Evolutionary conservation across 2,113 vertebrate genomes (phyloP), one percentile per base, ranked within the genome.

Genomic region (Ciconia boyciana): DNA sequence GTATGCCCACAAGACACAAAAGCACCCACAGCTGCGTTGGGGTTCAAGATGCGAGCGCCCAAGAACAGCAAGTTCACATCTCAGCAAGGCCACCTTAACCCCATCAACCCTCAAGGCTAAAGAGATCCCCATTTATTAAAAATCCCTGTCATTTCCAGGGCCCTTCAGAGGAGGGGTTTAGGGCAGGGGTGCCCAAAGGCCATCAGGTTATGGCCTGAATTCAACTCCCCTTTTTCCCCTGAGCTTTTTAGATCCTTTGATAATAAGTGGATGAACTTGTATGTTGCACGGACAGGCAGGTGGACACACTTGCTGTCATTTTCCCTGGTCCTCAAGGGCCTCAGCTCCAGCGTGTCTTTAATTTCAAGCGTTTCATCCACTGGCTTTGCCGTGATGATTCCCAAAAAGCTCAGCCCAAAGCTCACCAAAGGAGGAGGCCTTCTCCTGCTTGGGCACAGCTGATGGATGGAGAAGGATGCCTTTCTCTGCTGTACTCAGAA

Each of bases 401-500:
- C 44, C 51, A 16, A 69, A 52, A 88, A 43, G 22, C 32, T 88
- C 65, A 51, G 29, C 49, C 44, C 58, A 41, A 49, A 55, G 14
- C 14, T 66, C 61, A 46, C 22, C 22, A 18, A 10, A 89, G 34
- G 12, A 81, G 52, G 9, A 75, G 55, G 49, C 5, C 48, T 52
- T 31, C 34, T 89, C 19, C 43, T 36, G 36, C 68, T 13, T 15
- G 39, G 32, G 39, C 28, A 29, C 17, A 31, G 80, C 25, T 41
- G 34, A 5, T 17, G 49, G 44, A 11, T 29, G 34, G 52, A 20
- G 60, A 17, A 49, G 48, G 41, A 24, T 6, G 8, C 7, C 16
- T 28, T 82, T 16, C 11, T 29, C 13, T 44, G 31, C 46, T 2
- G 1, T 10, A 2, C 43, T 55, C 3, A 0, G 14, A 34, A 61